phyloP scores from a whole-genome alignment of 2,797 vertebrate species.

The Malurus splendens region DNA sequence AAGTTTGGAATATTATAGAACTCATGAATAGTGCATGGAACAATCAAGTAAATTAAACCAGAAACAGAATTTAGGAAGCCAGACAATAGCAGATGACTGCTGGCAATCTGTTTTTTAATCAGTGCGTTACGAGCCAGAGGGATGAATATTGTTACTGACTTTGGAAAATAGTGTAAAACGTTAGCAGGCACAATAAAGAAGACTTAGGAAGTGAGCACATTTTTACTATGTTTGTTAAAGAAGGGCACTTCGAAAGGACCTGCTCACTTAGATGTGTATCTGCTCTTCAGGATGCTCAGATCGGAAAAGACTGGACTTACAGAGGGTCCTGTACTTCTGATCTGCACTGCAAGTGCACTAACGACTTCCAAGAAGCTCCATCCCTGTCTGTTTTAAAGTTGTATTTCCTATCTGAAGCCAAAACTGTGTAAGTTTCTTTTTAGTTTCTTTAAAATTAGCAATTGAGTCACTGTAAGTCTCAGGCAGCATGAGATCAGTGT shows the following conservation, averaged over 20 bases:
- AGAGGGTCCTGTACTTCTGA: neutral
- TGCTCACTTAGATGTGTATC: neutral
- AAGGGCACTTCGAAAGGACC: neutral
- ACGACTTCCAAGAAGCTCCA: neutral
- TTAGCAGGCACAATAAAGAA: slow-evolving; percentile 57
- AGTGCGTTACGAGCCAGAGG: slow-evolving; percentile 66
- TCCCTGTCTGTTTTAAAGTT: neutral
- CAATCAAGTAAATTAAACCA: slow-evolving; percentile 70
- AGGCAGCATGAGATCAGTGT: neutral
- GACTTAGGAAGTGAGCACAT: slow-evolving; percentile 27
- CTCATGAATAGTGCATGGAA: slow-evolving; percentile 84
- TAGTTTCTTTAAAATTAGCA: neutral
- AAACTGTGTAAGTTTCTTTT: slow-evolving; percentile 2
- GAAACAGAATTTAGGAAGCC: slow-evolving; percentile 62
- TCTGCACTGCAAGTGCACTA: neutral
- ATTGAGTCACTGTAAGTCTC: neutral
- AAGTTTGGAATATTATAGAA: slow-evolving; percentile 80
- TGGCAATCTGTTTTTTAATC: slow-evolving; percentile 77
- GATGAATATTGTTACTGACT: slow-evolving; percentile 61
- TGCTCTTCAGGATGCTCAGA: neutral
- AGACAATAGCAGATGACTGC: slow-evolving; percentile 73
- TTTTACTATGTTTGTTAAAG: slow-evolving; percentile 26
- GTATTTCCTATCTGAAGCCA: slow-evolving; percentile 4
- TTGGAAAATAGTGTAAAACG: slow-evolving; percentile 39
- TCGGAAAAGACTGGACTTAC: fast-evolving